Base-by-base conservation (phyloP, 2,888 invertebrate species). In the Anthoptus insignis region DNA sequence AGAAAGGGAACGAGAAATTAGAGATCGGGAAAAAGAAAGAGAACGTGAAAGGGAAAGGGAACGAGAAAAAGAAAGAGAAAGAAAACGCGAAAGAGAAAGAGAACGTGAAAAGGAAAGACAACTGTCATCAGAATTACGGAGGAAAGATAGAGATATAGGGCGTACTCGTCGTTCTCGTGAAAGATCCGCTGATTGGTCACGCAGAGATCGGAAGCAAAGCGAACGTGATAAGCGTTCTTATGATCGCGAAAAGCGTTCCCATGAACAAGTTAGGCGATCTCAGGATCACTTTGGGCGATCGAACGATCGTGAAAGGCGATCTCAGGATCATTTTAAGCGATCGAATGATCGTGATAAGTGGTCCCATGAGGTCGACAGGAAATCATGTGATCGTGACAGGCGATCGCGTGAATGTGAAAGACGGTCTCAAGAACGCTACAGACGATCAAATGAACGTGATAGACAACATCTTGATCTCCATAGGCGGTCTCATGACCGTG, bases 51-150 rank as follows among this genome's bases (percentile, higher is more conserved):
- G 71, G 47, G 76, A 80, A 49, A 65, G 74, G 52, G 76, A 76
- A 37, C 70, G 76, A 49, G 78, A 76, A 37, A 77, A 81, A 34
- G 87, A 86, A 52, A 71, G 71, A 19, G 78, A 78, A 77, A 45
- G 81, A 82, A 69, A 93, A 68, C 84, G 89, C 75, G 65, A 81
- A 86, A 64, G 79, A 75, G 94, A 83, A 73, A 73, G 82, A 76
- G 85, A 81, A 50, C 76, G 78, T n/a, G 72, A 77, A 39, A 72
- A 74, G 49, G 72, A 78, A 54, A 68, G 71, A 37, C 32, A 50
- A 32, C 66, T 67, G 7, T 72, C 75, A 8, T 56, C 73, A 21
- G 76, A 76, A 60, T 16, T 68, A 16, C 67, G 71, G 34, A 78
- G 78, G 66, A 73, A 74, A 64, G 77, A 76, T n/a, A 73, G 71